A percentile compares a stretch with the other conserved stretches of the same genome.
These are phyloP conservation scores for Formica selysi DNA, from an alignment of 1,140 invertebrate species.

Conservation along the genomic window DNA sequence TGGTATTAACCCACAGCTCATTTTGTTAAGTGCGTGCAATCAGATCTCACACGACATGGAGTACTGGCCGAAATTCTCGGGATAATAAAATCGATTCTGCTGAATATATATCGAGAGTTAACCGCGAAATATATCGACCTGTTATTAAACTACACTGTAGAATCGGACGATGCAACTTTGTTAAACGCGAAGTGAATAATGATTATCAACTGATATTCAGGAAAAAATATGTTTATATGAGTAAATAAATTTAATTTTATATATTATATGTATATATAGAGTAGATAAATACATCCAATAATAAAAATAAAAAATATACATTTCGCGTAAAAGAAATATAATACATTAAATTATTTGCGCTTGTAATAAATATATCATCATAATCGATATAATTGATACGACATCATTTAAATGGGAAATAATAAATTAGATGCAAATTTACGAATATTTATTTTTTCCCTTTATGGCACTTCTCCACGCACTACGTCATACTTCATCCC, in stretches of 20 bases:
- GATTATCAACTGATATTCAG: not conserved
- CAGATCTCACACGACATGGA: constrained; percentile 47
- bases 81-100: constrained; percentile 52
- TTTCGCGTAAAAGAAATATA: not conserved
- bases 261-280: not conserved
- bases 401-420: not conserved
- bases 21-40: constrained; percentile 60
- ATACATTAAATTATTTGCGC: not conserved
- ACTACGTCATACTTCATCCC: constrained; percentile 16
- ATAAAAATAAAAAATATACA: no score
- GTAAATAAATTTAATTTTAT: not conserved
- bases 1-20: constrained; percentile 29
- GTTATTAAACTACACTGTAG: not conserved
- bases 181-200: not conserved
- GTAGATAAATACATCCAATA: no score
- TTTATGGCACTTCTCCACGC: not conserved
- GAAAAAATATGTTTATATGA: not conserved
- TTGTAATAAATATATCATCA: not conserved
- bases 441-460: not conserved
- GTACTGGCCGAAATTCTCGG: constrained; percentile 32
- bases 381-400: constrained; percentile 26
- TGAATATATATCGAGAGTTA: constrained; percentile 13
- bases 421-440: not conserved
- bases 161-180: not conserved
- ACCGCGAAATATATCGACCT: constrained; percentile 21